Conservation (phyloP, 2,113 vertebrate genomes). For the Centropus bengalensis region DNA sequence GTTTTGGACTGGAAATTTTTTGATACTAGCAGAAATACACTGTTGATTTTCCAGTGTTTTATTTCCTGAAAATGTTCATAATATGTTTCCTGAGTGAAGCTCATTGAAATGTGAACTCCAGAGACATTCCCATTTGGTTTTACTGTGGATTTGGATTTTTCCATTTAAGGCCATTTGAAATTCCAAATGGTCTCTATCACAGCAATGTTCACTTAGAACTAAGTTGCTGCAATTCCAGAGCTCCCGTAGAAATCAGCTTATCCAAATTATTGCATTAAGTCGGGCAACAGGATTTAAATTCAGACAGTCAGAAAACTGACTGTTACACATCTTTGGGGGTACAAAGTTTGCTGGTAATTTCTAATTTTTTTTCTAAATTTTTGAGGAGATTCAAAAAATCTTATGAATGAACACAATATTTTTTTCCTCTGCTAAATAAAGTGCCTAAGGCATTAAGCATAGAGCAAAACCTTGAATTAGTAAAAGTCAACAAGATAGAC, state of each 20-base stretch:
- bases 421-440: background rate
- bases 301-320: background rate
- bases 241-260: conserved; percentile 39
- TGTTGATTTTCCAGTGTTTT: conserved; percentile 1
- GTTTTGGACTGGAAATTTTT: background rate
- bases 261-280: conserved; percentile 17
- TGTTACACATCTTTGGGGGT: background rate
- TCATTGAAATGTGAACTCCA: conserved; percentile 8
- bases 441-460: background rate
- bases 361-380: background rate
- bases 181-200: conserved; percentile 31
- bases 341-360: conserved; percentile 15
- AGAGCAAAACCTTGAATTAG: background rate
- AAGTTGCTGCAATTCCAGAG: conserved; percentile 22
- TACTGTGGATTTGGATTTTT: conserved; percentile 39
- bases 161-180: conserved; percentile 39
- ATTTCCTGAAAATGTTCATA: conserved; percentile 47
- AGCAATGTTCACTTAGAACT: background rate
- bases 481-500: background rate
- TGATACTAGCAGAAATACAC: conserved; percentile 1
- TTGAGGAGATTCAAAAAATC: too few species aligned
- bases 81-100: conserved; percentile 37
- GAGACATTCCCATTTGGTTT: background rate
- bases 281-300: conserved; percentile 31
- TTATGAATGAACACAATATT: background rate